Evolutionary conservation across 2,113 vertebrate genomes (phyloP).

Genomic region (Mormyrus iriodes): DNA sequence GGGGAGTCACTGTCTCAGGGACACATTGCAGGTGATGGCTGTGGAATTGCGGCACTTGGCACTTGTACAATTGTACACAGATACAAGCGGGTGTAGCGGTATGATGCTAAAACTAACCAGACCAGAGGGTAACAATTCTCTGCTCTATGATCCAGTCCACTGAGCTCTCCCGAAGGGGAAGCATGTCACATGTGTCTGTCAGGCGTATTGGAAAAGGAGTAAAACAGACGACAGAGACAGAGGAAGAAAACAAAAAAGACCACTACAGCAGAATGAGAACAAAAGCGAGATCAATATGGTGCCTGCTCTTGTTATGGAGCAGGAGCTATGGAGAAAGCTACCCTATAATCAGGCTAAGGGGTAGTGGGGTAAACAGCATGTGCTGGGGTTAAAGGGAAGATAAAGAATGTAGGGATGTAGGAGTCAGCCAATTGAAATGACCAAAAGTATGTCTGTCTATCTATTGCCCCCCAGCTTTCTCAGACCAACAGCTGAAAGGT

Average conservation of each 20-base stretch:
- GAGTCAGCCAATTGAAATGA: not conserved
- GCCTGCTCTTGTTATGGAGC: not conserved
- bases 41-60: not conserved
- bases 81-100: not conserved
- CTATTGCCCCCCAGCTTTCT: not conserved
- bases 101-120: not conserved
- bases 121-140: too few species aligned
- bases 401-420: too few species aligned
- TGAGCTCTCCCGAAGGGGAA: not conserved
- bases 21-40: not conserved
- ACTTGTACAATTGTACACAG: slow-evolving; percentile 1
- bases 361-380: not conserved
- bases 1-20: not conserved
- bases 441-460: not conserved
- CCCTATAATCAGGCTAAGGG: not conserved
- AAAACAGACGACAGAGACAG: not conserved
- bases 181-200: not conserved
- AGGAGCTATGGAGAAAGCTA: not conserved
- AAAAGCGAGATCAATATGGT: not conserved
- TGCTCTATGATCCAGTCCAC: not conserved
- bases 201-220: not conserved
- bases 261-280: not conserved
- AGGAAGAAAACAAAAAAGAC: not conserved
- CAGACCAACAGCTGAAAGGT: not conserved
- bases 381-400: not conserved